These are phyloP conservation scores for Suricata suricatta DNA, from an alignment of 2,113 vertebrate genomes.

Conservation along the genomic window DNA sequence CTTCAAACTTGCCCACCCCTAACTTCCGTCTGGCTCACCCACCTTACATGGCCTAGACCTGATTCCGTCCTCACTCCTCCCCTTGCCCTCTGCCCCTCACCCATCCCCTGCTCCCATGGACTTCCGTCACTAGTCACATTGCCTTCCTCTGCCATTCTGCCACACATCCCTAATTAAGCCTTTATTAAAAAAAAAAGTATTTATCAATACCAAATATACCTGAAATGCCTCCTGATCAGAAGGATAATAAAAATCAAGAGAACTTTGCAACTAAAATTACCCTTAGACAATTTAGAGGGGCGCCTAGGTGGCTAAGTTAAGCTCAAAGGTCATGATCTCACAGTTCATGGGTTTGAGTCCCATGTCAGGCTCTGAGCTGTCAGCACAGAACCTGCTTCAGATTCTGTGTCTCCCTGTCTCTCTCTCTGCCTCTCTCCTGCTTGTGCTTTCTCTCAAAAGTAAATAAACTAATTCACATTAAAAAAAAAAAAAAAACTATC, in stretches of 20 bases:
- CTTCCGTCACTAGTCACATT: neutral
- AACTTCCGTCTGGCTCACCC: neutral
- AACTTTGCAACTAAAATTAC: slow-evolving; percentile 3
- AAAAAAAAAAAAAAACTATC: neutral
- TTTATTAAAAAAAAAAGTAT: neutral
- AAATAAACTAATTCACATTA: no score
- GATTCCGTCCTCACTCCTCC: neutral
- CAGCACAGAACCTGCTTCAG: no score
- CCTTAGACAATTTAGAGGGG: neutral
- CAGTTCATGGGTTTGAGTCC: no score
- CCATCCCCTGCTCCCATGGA: neutral
- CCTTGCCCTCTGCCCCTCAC: neutral
- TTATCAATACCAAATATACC: neutral
- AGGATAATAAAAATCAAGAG: neutral
- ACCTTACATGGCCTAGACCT: neutral
- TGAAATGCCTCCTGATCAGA: slow-evolving; percentile 1
- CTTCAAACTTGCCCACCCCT: neutral
- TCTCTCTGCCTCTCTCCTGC: no score
- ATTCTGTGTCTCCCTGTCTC: no score
- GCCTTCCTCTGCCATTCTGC: neutral
- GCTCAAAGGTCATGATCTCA: no score
- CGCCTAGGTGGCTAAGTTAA: no score
- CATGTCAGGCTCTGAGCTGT: no score
- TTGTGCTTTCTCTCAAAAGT: no score
- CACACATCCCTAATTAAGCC: neutral